Evolutionary conservation across 2,888 invertebrate species (phyloP), one percentile per base, ranked within the genome.

Genomic region (Leptinotarsa peninsularis): DNA sequence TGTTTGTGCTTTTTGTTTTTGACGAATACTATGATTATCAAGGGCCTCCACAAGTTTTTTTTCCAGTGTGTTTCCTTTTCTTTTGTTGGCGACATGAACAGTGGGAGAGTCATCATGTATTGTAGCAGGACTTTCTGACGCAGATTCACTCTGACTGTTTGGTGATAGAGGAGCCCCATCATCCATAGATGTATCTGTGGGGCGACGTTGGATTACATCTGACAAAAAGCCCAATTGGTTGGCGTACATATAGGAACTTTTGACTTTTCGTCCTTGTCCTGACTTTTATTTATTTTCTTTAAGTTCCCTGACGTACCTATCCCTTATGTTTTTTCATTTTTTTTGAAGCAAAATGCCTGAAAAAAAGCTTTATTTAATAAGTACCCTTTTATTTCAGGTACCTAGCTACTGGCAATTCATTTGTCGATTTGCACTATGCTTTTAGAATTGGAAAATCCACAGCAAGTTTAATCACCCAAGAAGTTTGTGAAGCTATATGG

Each of bases 401-500:
- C 49, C 66, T 74, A 60, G 76, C 74, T 49, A 76, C 72, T 54
- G 74, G 74, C n/a, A 54, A 66, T 72, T 72, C 76, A 18, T 69
- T 73, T 27, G 56, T 63, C 21, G 76, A 76, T 49, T 56, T 73
- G 43, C 71, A 74, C 66, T 78, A 70, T 70, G 69, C 70, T 5
- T 21, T 21, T 21, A 21, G 21, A 21, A 21, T 21, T 21, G 21
- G 21, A 21, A 21, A 21, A 21, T 21, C 21, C 21, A 21, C 21
- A 21, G 21, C 21, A 21, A 21, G 21, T 21, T 21, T 21, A 21
- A 21, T 21, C 21, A 21, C 72, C 49, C 69, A 77, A 71, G 77
- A 78, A 68, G 76, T 77, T 66, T 78, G 78, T 75, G 68, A 71
- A 71, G 76, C 72, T 63, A 74, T 79, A 71, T 79, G 77, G 79